Conservation (phyloP, 1,140 invertebrate species). For the Megalopta genalis region DNA sequence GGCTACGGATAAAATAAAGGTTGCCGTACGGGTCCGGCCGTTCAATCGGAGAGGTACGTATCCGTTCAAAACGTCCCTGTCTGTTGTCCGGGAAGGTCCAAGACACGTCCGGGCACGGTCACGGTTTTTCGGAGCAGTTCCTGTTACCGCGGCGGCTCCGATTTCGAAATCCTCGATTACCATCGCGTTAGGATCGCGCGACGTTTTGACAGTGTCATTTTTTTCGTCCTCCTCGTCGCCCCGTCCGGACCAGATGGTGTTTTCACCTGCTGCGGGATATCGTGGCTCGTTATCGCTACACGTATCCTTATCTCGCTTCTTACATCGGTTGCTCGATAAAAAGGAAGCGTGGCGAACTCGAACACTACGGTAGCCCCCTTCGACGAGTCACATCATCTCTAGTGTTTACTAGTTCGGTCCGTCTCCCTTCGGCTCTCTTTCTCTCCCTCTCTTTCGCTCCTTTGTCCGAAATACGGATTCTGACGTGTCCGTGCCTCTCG, state of each 20-base stretch:
- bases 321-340: slow-evolving; percentile 7
- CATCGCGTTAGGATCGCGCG: background rate
- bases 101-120: background rate
- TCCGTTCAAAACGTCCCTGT: background rate
- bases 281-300: background rate
- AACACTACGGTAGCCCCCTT: background rate
- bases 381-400: slow-evolving; percentile 1
- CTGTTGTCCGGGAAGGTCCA: too few relatives aligned
- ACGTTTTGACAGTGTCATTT: slow-evolving; percentile 43
- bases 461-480: slow-evolving; percentile 9
- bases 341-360: slow-evolving; percentile 22
- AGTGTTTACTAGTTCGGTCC: slow-evolving; percentile 40
- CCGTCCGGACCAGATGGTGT: background rate
- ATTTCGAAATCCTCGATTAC: slow-evolving; percentile 23
- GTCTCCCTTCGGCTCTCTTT: too few relatives aligned
- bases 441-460: background rate
- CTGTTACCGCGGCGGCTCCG: background rate
- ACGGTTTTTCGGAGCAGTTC: background rate
- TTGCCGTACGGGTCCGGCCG: slow-evolving; percentile 96
- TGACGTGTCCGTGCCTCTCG: background rate
- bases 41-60: slow-evolving; percentile 96
- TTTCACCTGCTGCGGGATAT: background rate
- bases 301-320: slow-evolving; percentile 9
- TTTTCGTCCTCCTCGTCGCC: background rate
- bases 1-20: slow-evolving; percentile 96